Evolutionary conservation across 2,888 invertebrate species (phyloP).

Genomic region (Cheilosia urbana): DNA sequence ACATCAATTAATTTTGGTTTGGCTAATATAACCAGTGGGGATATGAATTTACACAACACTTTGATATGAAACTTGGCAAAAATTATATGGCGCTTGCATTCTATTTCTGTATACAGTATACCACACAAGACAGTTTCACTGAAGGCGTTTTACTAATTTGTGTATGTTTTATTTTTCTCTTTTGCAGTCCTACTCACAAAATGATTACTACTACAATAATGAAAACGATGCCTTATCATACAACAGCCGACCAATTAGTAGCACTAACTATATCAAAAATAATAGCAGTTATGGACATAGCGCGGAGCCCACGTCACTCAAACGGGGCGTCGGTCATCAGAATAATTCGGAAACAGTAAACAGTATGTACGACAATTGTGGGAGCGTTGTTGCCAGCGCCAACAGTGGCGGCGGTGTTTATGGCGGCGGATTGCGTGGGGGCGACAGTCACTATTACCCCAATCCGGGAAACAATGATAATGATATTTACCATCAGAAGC

Average conservation of each 20-base stretch:
- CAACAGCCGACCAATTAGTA: constrained; percentile 89
- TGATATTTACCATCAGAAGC: constrained; percentile 57
- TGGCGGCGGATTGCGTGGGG: constrained; percentile 25
- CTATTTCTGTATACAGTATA: neutral
- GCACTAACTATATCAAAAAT: constrained; percentile 78
- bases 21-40: too few species aligned
- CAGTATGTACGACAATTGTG: constrained; percentile 76
- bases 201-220: constrained; percentile 80
- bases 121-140: neutral
- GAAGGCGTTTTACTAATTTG: neutral
- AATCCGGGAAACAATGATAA: constrained; percentile 69
- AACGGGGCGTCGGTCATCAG: constrained; percentile 30
- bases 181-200: constrained; percentile 80
- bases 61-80: too few species aligned
- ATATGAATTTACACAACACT: too few species aligned
- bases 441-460: constrained; percentile 49
- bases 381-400: constrained; percentile 53
- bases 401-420: constrained; percentile 41
- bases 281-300: constrained; percentile 74
- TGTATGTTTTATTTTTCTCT: constrained; percentile 6
- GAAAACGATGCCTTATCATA: constrained; percentile 90
- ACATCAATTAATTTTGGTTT: too few species aligned
- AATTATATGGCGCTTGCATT: neutral
- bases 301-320: constrained; percentile 72
- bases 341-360: constrained; percentile 74